A percentile compares a stretch with the other conserved stretches of the same genome.
These are phyloP conservation scores for Loris lydekkerianus DNA, from an alignment of 2,797 vertebrate species.

Conservation along the genomic window DNA sequence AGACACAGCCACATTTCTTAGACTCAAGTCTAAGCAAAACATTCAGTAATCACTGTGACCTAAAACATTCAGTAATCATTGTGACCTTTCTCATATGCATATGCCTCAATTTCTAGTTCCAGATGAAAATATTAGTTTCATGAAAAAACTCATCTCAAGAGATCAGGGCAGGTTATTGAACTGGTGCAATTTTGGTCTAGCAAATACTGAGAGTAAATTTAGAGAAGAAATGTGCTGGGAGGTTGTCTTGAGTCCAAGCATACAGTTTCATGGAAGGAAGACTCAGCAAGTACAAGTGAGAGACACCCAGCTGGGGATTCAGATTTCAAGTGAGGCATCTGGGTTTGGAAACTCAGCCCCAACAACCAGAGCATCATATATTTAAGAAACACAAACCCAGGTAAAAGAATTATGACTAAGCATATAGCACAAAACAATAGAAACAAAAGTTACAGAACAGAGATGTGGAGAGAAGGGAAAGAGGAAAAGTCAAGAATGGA, in stretches of 20 bases:
- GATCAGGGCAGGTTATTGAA: background rate
- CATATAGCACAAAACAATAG: background rate
- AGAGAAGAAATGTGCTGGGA: background rate
- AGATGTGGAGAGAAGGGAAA: background rate
- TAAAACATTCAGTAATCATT: background rate
- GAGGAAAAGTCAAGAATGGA: background rate
- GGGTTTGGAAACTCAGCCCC: background rate
- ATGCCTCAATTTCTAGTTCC: background rate
- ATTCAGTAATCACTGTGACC: background rate
- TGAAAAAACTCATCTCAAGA: background rate
- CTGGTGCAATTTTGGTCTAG: background rate
- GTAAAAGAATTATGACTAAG: background rate
- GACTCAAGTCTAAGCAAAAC: constrained; percentile 14
- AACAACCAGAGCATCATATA: background rate
- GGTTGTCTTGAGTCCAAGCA: background rate
- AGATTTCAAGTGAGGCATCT: background rate
- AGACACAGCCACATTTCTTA: background rate
- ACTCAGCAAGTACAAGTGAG: background rate
- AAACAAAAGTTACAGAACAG: background rate
- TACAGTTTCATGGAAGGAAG: background rate
- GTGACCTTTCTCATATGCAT: background rate
- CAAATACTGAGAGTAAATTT: background rate
- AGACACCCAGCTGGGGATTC: background rate
- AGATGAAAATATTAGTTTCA: constrained; percentile 45
- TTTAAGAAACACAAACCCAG: background rate